A percentile compares a stretch with the other conserved stretches of the same genome.
Evolutionary conservation across 2,888 invertebrate species (phyloP).

Genomic region (Thecocarcelia acutangulata): DNA sequence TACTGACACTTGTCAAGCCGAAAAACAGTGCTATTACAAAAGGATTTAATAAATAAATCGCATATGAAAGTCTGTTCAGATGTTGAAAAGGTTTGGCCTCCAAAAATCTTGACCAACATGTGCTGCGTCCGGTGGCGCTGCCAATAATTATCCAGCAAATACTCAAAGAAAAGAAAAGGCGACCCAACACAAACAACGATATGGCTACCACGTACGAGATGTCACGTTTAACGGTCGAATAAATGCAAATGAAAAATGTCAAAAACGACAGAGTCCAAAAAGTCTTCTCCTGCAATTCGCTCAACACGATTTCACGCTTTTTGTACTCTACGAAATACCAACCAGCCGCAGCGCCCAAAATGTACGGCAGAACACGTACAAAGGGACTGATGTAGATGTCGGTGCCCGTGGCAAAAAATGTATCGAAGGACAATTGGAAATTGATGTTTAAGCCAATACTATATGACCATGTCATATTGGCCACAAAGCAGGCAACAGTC

Average conservation of each 20-base stretch:
- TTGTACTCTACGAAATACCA: constrained; percentile 79
- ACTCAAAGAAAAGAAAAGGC: constrained; percentile 83
- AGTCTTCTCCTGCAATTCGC: constrained; percentile 75
- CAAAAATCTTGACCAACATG: constrained; percentile 80
- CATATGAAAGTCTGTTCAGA: constrained; percentile 83
- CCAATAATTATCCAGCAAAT: constrained; percentile 84
- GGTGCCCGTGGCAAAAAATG: constrained; percentile 79
- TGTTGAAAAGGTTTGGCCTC: constrained; percentile 80
- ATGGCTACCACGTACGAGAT: constrained; percentile 82
- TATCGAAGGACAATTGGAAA: constrained; percentile 80
- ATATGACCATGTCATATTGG: constrained; percentile 77
- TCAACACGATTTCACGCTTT: constrained; percentile 74
- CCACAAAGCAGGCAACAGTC: constrained; percentile 70
- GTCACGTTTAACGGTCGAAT: constrained; percentile 79
- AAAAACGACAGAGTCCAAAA: constrained; percentile 78
- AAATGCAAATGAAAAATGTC: constrained; percentile 78
- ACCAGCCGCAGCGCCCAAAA: constrained; percentile 82
- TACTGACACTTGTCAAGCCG: constrained; percentile 78
- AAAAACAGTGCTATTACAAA: constrained; percentile 82
- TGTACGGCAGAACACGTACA: constrained; percentile 82
- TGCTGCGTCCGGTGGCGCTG: constrained; percentile 83
- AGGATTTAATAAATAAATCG: constrained; percentile 84
- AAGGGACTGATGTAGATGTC: constrained; percentile 83
- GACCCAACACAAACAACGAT: constrained; percentile 82
- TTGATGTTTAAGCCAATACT: constrained; percentile 75